Conservation (phyloP, 2,113 vertebrate genomes). For the Perognathus longimembris region DNA sequence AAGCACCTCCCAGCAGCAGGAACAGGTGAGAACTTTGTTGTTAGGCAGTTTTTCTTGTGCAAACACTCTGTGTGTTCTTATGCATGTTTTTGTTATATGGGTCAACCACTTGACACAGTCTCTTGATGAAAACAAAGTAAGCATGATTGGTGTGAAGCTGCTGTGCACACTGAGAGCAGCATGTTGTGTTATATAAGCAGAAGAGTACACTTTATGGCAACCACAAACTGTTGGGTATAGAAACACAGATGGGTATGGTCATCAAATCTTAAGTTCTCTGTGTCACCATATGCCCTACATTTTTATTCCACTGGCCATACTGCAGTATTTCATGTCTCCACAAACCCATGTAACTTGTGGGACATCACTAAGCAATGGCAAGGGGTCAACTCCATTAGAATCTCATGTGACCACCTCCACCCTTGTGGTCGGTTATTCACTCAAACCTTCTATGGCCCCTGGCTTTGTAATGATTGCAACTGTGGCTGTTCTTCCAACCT, state of each 20-base stretch:
- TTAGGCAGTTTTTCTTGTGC: neutral
- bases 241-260: neutral
- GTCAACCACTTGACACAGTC: too few species aligned
- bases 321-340: neutral
- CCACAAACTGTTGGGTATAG: neutral
- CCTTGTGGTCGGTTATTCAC: too few species aligned
- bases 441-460: neutral
- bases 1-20: neutral
- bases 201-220: neutral
- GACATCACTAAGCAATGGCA: neutral
- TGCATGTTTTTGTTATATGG: too few species aligned
- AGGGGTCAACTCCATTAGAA: neutral
- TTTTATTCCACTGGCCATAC: neutral
- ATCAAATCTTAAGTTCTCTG: neutral
- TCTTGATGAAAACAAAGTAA: neutral
- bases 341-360: neutral
- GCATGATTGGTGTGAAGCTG: neutral
- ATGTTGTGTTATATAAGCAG: neutral
- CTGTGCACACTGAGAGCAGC: neutral
- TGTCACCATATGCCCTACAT: neutral
- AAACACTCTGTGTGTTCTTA: neutral
- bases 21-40: neutral
- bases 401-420: neutral
- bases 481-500: neutral
- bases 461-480: too few species aligned